phyloP scores from a whole-genome alignment of 2,888 invertebrate genomes.

The Microdon myrmicae region DNA sequence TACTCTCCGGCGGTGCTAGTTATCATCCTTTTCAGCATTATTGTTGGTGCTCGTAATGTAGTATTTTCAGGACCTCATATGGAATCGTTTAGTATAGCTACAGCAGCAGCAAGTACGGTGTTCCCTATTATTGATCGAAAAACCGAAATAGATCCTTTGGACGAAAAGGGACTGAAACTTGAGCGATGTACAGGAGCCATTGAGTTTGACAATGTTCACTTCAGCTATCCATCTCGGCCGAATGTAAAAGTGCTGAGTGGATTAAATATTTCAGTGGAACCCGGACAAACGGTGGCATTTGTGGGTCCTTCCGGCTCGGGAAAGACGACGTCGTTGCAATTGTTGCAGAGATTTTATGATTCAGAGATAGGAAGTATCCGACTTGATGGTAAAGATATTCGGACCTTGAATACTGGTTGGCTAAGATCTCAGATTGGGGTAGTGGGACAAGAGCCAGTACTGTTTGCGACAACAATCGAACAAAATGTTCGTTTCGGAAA shows the following conservation, averaged over 20 bases:
- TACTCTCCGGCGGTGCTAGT: slow-evolving; percentile 78
- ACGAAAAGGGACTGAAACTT: slow-evolving; percentile 72
- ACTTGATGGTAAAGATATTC: slow-evolving; percentile 73
- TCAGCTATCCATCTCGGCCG: slow-evolving; percentile 80
- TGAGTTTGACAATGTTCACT: slow-evolving; percentile 75
- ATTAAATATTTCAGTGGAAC: slow-evolving; percentile 71
- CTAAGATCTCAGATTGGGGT: slow-evolving; percentile 83
- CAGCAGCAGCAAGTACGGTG: slow-evolving; percentile 78
- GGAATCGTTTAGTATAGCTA: slow-evolving; percentile 77
- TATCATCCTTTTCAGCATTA: slow-evolving; percentile 80
- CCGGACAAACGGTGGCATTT: slow-evolving; percentile 77
- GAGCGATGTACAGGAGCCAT: slow-evolving; percentile 73
- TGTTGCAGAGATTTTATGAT: slow-evolving; percentile 80
- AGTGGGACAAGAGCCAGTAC: slow-evolving; percentile 89
- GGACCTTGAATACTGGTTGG: slow-evolving; percentile 77
- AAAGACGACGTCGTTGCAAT: slow-evolving; percentile 81
- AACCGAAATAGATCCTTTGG: slow-evolving; percentile 77
- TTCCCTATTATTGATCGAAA: slow-evolving; percentile 78
- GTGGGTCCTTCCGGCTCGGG: slow-evolving; percentile 83
- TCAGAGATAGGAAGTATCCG: slow-evolving; percentile 69
- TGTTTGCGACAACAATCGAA: slow-evolving; percentile 86
- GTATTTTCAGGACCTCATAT: slow-evolving; percentile 80
- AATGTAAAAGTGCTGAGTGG: slow-evolving; percentile 78
- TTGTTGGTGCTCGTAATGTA: slow-evolving; percentile 81
- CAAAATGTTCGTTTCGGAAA: slow-evolving; percentile 94